Percentiles rank a stretch among this genome's conserved stretches.
Evolutionary conservation across 2,797 vertebrate genomes (phyloP).

Genomic region (Percopsis omiscomaycus): DNA sequence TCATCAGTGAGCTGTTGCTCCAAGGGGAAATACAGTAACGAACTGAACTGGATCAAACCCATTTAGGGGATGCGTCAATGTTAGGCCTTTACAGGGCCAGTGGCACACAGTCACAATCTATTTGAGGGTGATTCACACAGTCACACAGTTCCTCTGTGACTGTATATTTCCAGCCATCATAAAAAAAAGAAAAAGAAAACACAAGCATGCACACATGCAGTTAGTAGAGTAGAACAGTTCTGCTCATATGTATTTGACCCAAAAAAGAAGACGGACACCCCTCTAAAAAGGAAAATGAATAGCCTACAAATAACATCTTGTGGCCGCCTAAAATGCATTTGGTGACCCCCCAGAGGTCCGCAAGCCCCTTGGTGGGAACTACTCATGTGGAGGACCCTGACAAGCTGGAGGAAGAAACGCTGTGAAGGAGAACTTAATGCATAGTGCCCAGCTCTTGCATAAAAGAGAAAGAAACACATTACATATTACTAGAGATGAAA

Average conservation of each 20-base stretch:
- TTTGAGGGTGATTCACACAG: conserved; percentile 30
- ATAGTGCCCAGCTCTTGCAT: conserved; percentile 38
- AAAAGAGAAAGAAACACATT: conserved; percentile 36
- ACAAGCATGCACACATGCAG: conserved; percentile 41
- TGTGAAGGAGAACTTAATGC: conserved; percentile 35
- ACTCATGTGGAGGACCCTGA: conserved; percentile 9
- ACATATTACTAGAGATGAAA: conserved; percentile 49
- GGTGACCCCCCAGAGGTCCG: no score
- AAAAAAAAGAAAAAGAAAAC: conserved; percentile 7
- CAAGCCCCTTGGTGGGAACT: no score
- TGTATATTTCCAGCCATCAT: conserved; percentile 8
- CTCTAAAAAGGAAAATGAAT: no score
- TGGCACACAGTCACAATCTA: conserved; percentile 19
- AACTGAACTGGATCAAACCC: conserved; percentile 33
- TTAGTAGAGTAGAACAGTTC: conserved; percentile 27
- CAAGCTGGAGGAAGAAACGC: conserved; percentile 50
- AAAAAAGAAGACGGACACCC: no score
- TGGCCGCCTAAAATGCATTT: no score
- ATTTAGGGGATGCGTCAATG: conserved; percentile 17
- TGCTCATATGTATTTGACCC: no score
- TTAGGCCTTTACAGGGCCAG: conserved; percentile 15
- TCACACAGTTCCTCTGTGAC: conserved; percentile 32
- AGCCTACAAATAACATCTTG: no score
- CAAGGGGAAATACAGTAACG: conserved; percentile 43
- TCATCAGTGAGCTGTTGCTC: conserved; percentile 36